phyloP scores from a whole-genome alignment of 1,140 invertebrate species.

The Lasaia peninsularis region DNA sequence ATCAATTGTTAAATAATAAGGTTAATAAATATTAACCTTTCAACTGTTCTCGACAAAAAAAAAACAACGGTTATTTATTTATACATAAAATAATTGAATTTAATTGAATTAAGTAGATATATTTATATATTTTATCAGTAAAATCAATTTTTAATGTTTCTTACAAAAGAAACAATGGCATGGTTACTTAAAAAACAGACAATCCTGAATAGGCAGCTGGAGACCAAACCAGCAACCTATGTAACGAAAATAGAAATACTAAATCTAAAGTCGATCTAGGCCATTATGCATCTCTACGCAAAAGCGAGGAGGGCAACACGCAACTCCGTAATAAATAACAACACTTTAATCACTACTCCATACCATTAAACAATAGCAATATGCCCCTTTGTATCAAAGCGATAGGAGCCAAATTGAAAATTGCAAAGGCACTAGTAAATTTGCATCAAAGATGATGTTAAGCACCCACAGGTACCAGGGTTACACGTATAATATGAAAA shows the following conservation, averaged over 20 bases:
- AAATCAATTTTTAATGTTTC: no score
- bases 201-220: conserved; percentile 5
- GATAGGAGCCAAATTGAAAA: conserved; percentile 14
- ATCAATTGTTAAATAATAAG: no score
- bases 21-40: no score
- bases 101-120: no score
- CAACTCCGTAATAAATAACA: conserved; percentile 36
- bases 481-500: conserved; percentile 44
- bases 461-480: conserved; percentile 31
- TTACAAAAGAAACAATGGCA: no score
- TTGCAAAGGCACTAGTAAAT: conserved; percentile 1
- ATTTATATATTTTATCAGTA: no score
- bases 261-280: conserved; percentile 35
- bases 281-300: conserved; percentile 38
- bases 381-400: conserved; percentile 5
- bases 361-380: conserved; percentile 18
- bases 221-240: conserved; percentile 18
- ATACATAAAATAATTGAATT: no score
- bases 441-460: conserved; percentile 24
- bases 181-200: not conserved
- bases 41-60: no score
- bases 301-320: conserved; percentile 31
- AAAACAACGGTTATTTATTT: no score
- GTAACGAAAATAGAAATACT: conserved; percentile 36
- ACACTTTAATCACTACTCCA: conserved; percentile 19